Base-by-base conservation (phyloP, 2,113 vertebrate genomes). In the Xyrauchen texanus region DNA sequence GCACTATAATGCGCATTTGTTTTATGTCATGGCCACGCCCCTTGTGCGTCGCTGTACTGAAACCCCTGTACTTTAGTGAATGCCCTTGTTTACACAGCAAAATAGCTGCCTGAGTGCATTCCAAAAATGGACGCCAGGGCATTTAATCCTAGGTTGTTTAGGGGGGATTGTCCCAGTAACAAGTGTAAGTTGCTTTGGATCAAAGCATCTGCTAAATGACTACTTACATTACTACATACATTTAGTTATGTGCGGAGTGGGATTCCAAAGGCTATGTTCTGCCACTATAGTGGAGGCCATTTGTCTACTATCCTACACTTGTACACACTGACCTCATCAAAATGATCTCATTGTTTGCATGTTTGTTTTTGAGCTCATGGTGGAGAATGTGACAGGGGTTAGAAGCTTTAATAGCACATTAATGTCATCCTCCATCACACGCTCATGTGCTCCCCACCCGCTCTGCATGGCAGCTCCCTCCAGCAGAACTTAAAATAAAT, bases 381-480 rank as follows among this genome's bases (percentile, higher is more conserved):
- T 58, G 11, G 68, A 75, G 34, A 76, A 82, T 80, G 79, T 79
- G 34, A 77, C 74, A 80, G 75, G 70, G 60, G 73, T 69, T n/a
- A 52, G 76, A 79, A 80, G 77, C 84, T 83, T 76, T 81, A 80
- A 81, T 85, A 80, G 81, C 74, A 83, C 86, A 89, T 90, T 88
- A 90, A 83, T 46, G 77, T 85, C 87, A 85, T 80, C 77, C 85
- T 87, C 83, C 84, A 83, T 88, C 79, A 86, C 84, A 85, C 55
- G 83, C 81, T 86, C 77, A 84, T 90, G 86, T 84, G 0, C 15
- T 81, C 60, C 12, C 15, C 79, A 82, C 68, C 77, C 34, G 80
- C 82, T 78, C 21, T 53, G 64, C 73, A 34, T 52, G 57, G 65
- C 74, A 58, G 42, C 62, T 47, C 61, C 81, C 62, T 79, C 81